Conservation (phyloP, 2,888 invertebrate genomes). For the Tachystola acroxantha region DNA sequence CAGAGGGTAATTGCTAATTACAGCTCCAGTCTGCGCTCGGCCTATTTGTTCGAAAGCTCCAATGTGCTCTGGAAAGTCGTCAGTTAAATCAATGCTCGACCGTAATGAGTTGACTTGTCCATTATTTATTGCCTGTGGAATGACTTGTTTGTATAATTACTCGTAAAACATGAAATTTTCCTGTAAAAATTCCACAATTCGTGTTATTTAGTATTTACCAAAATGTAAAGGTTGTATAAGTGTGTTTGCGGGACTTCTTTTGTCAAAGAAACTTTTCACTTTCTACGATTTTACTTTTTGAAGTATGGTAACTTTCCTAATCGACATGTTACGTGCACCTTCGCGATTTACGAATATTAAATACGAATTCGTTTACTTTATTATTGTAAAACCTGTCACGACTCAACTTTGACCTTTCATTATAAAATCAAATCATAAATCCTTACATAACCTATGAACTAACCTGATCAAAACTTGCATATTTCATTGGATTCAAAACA, state of each 20-base stretch:
- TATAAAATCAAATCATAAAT: too few species aligned
- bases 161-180: background rate
- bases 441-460: background rate
- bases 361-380: too few species aligned
- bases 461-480: constrained; percentile 1
- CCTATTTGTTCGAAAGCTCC: constrained; percentile 1
- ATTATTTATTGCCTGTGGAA: background rate
- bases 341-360: too few species aligned
- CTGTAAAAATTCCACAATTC: background rate
- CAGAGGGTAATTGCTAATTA: constrained; percentile 14
- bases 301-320: too few species aligned
- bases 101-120: constrained; percentile 19
- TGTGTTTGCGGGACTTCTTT: background rate
- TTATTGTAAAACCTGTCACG: too few species aligned
- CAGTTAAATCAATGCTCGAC: constrained; percentile 19
- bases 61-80: constrained; percentile 5
- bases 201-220: background rate
- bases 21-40: background rate
- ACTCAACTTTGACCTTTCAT: too few species aligned
- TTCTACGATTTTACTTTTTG: too few species aligned
- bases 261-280: too few species aligned
- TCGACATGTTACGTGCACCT: background rate
- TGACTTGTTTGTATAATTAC: background rate
- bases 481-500: constrained; percentile 1
- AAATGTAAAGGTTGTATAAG: too few species aligned